Conservation (phyloP, 2,797 vertebrate species). For the Phataginus tricuspis region DNA sequence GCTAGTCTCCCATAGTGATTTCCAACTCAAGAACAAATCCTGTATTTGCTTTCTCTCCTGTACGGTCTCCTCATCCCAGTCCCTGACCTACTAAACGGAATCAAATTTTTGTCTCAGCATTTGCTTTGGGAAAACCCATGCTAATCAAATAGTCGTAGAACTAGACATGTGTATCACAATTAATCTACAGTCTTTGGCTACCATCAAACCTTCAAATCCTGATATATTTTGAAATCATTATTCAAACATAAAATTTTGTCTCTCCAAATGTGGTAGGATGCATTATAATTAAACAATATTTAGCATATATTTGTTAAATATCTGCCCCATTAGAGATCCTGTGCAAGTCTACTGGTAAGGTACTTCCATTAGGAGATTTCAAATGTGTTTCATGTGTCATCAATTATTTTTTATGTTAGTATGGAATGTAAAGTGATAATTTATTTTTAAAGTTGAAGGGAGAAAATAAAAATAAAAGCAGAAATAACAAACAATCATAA, state of each 20-base stretch:
- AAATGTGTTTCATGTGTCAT: background rate
- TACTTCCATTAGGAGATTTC: background rate
- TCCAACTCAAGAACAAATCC: background rate
- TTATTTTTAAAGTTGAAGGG: background rate
- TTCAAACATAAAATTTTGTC: background rate
- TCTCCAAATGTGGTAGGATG: background rate
- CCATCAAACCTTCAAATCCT: background rate
- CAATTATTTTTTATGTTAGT: background rate
- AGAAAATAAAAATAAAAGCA: background rate
- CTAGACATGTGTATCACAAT: background rate
- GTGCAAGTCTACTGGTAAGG: background rate
- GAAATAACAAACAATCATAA: background rate
- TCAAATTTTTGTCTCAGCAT: background rate
- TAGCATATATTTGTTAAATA: background rate
- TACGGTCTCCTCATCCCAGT: rapidly evolving
- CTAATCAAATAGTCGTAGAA: background rate
- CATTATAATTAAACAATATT: background rate
- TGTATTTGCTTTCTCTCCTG: background rate
- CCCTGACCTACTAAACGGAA: background rate
- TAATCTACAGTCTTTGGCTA: background rate
- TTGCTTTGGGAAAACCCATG: background rate
- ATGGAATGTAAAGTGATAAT: background rate
- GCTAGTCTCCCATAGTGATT: background rate
- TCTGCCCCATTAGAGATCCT: no score
- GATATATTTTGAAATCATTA: background rate